These are phyloP conservation scores for Neofelis nebulosa DNA, from an alignment of 2,113 vertebrate species.

Conservation along the genomic window DNA sequence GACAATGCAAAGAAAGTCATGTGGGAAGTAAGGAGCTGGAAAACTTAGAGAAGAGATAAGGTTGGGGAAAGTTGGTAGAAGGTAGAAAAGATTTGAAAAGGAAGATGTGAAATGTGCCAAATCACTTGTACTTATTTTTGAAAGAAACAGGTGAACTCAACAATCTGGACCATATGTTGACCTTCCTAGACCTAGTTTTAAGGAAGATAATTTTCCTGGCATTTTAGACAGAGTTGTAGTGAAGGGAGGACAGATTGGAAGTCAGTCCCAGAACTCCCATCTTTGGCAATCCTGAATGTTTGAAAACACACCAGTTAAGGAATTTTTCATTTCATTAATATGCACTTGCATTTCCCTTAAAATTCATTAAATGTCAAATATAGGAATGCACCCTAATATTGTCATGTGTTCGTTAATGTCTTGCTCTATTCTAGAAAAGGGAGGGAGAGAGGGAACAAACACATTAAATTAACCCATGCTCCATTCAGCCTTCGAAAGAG, in stretches of 20 bases:
- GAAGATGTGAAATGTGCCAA: not conserved
- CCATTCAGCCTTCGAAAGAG: not conserved
- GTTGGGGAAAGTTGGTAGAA: not conserved
- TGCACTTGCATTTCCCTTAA: not conserved
- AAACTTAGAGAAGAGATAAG: not conserved
- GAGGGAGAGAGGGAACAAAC: accelerated
- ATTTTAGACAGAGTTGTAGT: not conserved
- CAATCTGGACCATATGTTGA: not conserved
- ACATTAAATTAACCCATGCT: accelerated
- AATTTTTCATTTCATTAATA: not conserved
- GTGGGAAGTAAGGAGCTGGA: not conserved
- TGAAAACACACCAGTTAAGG: not conserved
- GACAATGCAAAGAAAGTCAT: not conserved
- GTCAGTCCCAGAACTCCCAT: not conserved
- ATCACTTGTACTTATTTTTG: not conserved
- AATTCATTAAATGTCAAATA: not conserved
- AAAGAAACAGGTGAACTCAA: not conserved
- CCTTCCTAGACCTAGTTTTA: not conserved
- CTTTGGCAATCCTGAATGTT: not conserved
- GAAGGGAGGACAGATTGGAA: not conserved
- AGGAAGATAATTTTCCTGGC: not conserved
- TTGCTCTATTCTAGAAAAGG: not conserved
- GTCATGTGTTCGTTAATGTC: not conserved
- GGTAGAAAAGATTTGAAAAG: not conserved
- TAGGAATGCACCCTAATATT: not conserved